Evolutionary conservation across 2,797 vertebrate species (phyloP).

Genomic region (Pipistrellus kuhlii): DNA sequence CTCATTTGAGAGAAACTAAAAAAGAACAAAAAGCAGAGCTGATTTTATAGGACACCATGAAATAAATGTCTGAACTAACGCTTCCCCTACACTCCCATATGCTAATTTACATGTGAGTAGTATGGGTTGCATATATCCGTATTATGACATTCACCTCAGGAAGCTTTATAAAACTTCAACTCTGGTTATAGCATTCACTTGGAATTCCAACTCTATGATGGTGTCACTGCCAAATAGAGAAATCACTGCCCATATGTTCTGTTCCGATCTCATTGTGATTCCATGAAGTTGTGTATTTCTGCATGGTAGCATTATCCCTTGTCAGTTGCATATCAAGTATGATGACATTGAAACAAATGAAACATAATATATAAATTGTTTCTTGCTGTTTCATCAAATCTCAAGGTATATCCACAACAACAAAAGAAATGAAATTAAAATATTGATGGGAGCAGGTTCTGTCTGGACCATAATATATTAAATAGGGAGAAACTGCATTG

Average conservation of each 20-base stretch:
- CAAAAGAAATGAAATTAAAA: slow-evolving; percentile 67
- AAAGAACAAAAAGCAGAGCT: slow-evolving; percentile 71
- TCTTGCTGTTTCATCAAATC: slow-evolving; percentile 62
- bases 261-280: slow-evolving; percentile 46
- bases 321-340: slow-evolving; percentile 56
- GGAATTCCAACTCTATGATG: slow-evolving; percentile 71
- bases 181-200: slow-evolving; percentile 46
- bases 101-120: slow-evolving; percentile 66
- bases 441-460: neutral
- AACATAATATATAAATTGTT: slow-evolving; percentile 51
- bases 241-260: slow-evolving; percentile 38
- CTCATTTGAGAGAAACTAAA: slow-evolving; percentile 74
- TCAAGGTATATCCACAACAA: neutral
- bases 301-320: slow-evolving; percentile 41
- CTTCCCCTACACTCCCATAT: slow-evolving; percentile 66
- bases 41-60: slow-evolving; percentile 61
- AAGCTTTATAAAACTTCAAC: slow-evolving; percentile 71
- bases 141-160: slow-evolving; percentile 75
- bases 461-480: neutral
- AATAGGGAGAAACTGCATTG: neutral
- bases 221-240: slow-evolving; percentile 37
- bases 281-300: slow-evolving; percentile 58
- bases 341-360: slow-evolving; percentile 57
- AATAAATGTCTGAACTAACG: slow-evolving; percentile 69
- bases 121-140: slow-evolving; percentile 60